phyloP scores from a whole-genome alignment of 2,888 invertebrate species.

The Agapetus fuscipes region DNA sequence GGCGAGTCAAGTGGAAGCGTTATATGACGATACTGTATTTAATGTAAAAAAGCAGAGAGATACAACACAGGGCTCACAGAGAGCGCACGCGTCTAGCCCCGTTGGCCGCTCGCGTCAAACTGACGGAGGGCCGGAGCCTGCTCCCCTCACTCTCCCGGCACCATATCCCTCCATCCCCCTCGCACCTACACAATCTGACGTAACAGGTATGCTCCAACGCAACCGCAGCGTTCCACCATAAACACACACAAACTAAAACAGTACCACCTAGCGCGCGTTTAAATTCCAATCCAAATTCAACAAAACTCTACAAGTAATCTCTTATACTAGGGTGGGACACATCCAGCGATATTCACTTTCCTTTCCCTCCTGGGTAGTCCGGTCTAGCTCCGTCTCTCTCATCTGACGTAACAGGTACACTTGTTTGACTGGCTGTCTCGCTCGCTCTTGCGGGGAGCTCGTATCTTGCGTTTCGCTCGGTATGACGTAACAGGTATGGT shows the following conservation, averaged over 20 bases:
- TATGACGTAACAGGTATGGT: constrained; percentile 14
- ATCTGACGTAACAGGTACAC: constrained; percentile 18
- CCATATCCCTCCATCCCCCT: constrained; percentile 9
- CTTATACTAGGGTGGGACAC: too few species aligned
- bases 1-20: constrained; percentile 5
- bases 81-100: constrained; percentile 22
- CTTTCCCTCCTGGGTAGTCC: constrained; percentile 1
- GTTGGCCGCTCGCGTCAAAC: constrained; percentile 22
- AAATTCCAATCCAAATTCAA: too few species aligned
- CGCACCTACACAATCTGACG: constrained; percentile 12
- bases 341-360: not conserved
- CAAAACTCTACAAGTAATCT: too few species aligned
- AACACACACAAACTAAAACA: too few species aligned
- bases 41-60: constrained; percentile 18
- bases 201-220: constrained; percentile 14
- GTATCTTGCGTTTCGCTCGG: constrained; percentile 5
- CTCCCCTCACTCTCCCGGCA: constrained; percentile 1
- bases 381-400: constrained; percentile 3
- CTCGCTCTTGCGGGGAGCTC: too few species aligned
- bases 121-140: constrained; percentile 5
- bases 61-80: constrained; percentile 18
- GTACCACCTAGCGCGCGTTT: too few species aligned
- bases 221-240: too few species aligned
- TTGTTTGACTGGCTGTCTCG: constrained; percentile 2
- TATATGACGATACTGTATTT: constrained; percentile 9